These are phyloP conservation scores for Diplodus sargus DNA, from an alignment of 2,797 vertebrate species.

Conservation along the genomic window DNA sequence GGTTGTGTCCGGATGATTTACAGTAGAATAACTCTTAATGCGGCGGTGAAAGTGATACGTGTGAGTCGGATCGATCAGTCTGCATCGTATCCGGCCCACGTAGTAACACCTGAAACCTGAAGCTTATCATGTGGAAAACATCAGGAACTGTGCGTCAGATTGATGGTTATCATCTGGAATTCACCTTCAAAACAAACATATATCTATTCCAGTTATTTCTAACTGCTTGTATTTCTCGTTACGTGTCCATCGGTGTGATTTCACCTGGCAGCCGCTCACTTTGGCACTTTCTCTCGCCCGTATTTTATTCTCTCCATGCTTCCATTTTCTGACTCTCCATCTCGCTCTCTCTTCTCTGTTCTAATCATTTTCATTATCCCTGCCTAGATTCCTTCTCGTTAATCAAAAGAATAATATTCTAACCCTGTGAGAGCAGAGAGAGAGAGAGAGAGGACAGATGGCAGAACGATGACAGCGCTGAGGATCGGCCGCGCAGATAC, in stretches of 20 bases:
- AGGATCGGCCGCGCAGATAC: constrained; percentile 17
- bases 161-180: background rate
- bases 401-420: constrained; percentile 53
- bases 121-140: background rate
- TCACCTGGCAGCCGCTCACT: constrained; percentile 12
- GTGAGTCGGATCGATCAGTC: constrained; percentile 23
- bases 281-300: background rate
- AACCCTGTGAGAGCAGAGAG: constrained; percentile 15
- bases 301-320: background rate
- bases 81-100: background rate
- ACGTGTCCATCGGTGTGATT: background rate
- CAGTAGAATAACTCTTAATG: constrained; percentile 12
- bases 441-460: constrained; percentile 49
- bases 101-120: constrained; percentile 7
- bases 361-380: constrained; percentile 24
- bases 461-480: constrained; percentile 34
- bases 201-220: background rate
- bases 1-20: constrained; percentile 10
- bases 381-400: constrained; percentile 29
- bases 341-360: constrained; percentile 1
- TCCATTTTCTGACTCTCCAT: constrained; percentile 7
- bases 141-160: background rate
- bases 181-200: background rate
- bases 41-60: constrained; percentile 32
- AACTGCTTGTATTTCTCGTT: background rate